Percentiles rank a stretch among this genome's conserved stretches.
phyloP scores from a whole-genome alignment of 2,888 invertebrate species.

The Cephus runcator region DNA sequence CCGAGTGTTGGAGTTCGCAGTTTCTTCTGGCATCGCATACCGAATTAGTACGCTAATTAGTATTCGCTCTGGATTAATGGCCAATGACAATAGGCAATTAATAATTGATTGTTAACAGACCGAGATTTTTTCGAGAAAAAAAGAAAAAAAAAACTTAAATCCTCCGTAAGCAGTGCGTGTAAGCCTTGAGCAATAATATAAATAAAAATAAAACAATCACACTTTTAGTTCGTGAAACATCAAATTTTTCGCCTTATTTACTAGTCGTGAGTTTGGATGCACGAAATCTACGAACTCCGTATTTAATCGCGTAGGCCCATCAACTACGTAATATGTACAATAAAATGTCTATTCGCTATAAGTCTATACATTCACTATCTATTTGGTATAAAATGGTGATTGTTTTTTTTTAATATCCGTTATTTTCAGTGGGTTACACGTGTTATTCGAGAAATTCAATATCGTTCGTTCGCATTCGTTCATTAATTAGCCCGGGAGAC shows the following conservation, averaged over 20 bases:
- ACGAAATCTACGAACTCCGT: slow-evolving; percentile 29
- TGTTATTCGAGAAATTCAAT: background rate
- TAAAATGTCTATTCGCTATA: slow-evolving; percentile 40
- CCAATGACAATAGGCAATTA: background rate
- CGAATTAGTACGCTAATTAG: background rate
- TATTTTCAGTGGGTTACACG: background rate
- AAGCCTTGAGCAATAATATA: background rate
- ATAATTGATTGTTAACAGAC: background rate
- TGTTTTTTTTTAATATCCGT: slow-evolving; percentile 34
- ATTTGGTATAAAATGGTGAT: slow-evolving; percentile 56
- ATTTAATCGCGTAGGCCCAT: slow-evolving; percentile 17
- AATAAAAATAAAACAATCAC: background rate
- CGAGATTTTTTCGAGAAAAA: background rate
- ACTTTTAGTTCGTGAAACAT: background rate
- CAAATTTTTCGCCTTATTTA: background rate
- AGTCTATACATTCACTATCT: slow-evolving; percentile 48
- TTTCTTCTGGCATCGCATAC: slow-evolving; percentile 19
- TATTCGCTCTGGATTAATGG: background rate
- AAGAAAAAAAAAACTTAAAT: background rate
- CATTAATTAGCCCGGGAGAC: slow-evolving; percentile 20
- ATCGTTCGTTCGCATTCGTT: background rate
- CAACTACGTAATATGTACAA: slow-evolving; percentile 45
- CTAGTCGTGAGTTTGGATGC: background rate
- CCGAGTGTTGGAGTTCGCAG: slow-evolving; percentile 27
- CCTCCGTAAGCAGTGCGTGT: background rate